phyloP scores from a whole-genome alignment of 1,140 invertebrate species.

The Uloborus diversus region DNA sequence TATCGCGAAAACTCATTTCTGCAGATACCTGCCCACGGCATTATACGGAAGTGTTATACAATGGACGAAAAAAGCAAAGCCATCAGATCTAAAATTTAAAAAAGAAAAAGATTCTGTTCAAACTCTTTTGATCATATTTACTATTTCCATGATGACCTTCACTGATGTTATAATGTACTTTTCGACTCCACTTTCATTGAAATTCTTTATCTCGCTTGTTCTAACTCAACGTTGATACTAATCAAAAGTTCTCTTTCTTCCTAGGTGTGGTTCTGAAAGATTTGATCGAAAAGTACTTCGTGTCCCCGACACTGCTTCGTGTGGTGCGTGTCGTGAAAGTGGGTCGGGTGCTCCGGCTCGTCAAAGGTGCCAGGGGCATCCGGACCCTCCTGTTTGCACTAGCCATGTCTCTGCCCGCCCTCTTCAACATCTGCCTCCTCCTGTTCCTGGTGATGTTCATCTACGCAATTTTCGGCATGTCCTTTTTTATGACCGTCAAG shows the following conservation, averaged over 20 bases:
- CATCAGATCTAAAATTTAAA: too few relatives aligned
- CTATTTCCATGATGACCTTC: too few relatives aligned
- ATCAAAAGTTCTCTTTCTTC: slow-evolving; percentile 65
- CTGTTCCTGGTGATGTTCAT: slow-evolving; percentile 99
- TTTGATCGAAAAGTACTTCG: slow-evolving; percentile 96
- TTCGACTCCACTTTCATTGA: too few relatives aligned
- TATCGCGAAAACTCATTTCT: too few relatives aligned
- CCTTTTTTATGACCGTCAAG: slow-evolving; percentile 98
- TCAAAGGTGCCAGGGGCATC: slow-evolving; percentile 97
- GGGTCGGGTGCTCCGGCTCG: slow-evolving; percentile 92
- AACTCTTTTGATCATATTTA: too few relatives aligned
- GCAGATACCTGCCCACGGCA: too few relatives aligned
- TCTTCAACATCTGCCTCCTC: slow-evolving; percentile 98
- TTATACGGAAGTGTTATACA: too few relatives aligned
- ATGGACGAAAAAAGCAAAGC: too few relatives aligned
- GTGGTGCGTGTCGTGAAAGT: slow-evolving; percentile 98
- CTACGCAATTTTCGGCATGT: slow-evolving; percentile 99
- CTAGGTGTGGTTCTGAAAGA: slow-evolving; percentile 93
- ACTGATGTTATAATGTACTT: too few relatives aligned
- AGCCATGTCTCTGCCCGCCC: slow-evolving; percentile 96
- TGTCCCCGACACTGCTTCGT: slow-evolving; percentile 94
- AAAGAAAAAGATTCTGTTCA: too few relatives aligned
- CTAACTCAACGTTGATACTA: too few relatives aligned
- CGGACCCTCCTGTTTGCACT: slow-evolving; percentile 95
- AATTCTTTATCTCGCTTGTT: too few relatives aligned